These are phyloP conservation scores for Drosophila barbarae DNA, from an alignment of 2,888 invertebrate genomes.

Conservation along the genomic window DNA sequence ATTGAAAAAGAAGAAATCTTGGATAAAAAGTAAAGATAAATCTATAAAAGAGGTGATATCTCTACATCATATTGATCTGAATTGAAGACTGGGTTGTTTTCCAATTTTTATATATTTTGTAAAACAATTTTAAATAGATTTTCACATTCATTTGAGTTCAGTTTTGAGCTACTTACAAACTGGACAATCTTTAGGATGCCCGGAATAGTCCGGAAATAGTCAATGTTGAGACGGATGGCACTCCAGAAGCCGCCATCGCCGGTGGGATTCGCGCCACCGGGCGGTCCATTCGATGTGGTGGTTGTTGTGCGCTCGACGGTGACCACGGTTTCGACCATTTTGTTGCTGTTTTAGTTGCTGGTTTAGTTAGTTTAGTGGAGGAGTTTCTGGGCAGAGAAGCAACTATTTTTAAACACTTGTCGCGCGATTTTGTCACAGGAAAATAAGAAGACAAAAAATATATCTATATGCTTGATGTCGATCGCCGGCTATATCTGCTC, in stretches of 20 bases:
- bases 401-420: constrained; percentile 62
- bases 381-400: constrained; percentile 22
- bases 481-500: constrained; percentile 27
- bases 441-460: constrained; percentile 42
- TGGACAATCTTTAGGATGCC: constrained; percentile 90
- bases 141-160: not conserved
- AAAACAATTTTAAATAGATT: not conserved
- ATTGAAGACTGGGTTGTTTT: not conserved
- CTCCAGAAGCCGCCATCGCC: constrained; percentile 80
- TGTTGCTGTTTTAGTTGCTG: constrained; percentile 68
- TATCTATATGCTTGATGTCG: constrained; percentile 19
- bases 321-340: constrained; percentile 92
- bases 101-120: not conserved
- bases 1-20: not conserved
- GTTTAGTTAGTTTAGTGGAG: constrained; percentile 9
- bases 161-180: constrained; percentile 84
- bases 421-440: constrained; percentile 38
- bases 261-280: constrained; percentile 68
- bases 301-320: constrained; percentile 86
- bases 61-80: not conserved
- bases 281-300: constrained; percentile 75
- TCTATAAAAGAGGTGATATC: not conserved
- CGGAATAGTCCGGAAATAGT: constrained; percentile 90
- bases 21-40: not conserved
- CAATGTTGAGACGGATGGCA: constrained; percentile 88